Conservation (phyloP, 2,888 invertebrate species). For the Rhopalosiphum nymphaeae region DNA sequence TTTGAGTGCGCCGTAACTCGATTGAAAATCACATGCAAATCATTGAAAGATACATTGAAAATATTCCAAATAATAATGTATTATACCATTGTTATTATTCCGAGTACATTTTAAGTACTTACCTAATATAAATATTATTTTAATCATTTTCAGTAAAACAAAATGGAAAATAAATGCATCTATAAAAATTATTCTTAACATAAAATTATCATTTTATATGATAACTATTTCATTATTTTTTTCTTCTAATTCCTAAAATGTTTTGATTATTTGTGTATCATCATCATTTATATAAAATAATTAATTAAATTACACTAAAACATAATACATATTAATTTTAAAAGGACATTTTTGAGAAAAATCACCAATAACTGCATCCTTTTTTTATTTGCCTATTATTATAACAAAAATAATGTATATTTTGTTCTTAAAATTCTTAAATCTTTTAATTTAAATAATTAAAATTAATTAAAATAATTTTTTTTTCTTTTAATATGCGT, state of each 20-base stretch:
- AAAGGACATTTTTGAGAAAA: not conserved
- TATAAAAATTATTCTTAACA: not conserved
- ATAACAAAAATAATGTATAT: not conserved
- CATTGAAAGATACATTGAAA: not conserved
- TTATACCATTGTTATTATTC: not conserved
- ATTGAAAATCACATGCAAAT: slow-evolving; percentile 1
- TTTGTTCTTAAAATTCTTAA: not conserved
- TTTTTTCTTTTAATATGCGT: no score
- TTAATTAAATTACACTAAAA: not conserved
- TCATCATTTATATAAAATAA: not conserved
- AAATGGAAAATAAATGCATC: not conserved
- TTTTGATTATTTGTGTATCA: not conserved
- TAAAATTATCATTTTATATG: not conserved
- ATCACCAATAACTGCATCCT: not conserved
- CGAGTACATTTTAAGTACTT: not conserved
- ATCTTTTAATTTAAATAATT: no score
- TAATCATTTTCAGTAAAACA: not conserved
- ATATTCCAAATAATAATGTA: not conserved
- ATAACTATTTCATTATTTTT: not conserved
- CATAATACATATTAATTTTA: not conserved
- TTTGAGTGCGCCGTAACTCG: not conserved
- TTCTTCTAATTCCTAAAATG: not conserved
- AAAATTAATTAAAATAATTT: no score
- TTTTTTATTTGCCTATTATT: not conserved
- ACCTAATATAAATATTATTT: not conserved